Evolutionary conservation across 92 coral and sea anemone genomes (phyloP), one percentile per base, ranked within the genome.

Genomic region (Muricea muricata): DNA sequence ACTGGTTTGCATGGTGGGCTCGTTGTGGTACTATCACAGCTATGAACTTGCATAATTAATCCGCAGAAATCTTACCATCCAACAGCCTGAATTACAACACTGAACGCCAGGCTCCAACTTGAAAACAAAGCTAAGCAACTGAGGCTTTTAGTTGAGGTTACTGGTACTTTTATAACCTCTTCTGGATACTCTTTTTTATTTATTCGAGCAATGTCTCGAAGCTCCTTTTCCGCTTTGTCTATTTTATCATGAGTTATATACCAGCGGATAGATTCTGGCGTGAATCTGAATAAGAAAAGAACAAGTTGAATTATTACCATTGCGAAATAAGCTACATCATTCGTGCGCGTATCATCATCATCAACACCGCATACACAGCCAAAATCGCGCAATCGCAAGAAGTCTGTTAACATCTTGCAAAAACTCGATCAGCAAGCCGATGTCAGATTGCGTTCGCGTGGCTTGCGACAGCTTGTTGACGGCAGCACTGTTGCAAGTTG

Each of bases 1-100:
- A n/a, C n/a, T n/a, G n/a, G n/a, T n/a, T n/a, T n/a, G n/a, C n/a
- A n/a, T n/a, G n/a, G n/a, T n/a, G n/a, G n/a, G n/a, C n/a, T n/a
- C n/a, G n/a, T n/a, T n/a, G n/a, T n/a, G n/a, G n/a, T n/a, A n/a
- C n/a, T n/a, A n/a, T n/a, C n/a, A 2, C 21, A 23, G 39, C 89
- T 18, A 37, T 37, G 42, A 37, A 37, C 4, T 84, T 55, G 90
- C 93, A 91, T 83, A 4, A 85, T 54, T 54, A 7, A 14, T 7
- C 20, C 20, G 61, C 13, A 14, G 6, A 2, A 14, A 6, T 54
- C 69, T 78, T 55, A 78, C 83, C 83, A 78, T 10, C 71, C 71
- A 34, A 78, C 56, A 11, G 70, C 52, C 26, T 78, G 83, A 55
- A 78, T 41, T 15, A 78, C 35, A 21, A 14, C 54, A 58, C 83